phyloP scores from a whole-genome alignment of 92 coral and sea anemone species.

The Chrysogorgia sp. region DNA sequence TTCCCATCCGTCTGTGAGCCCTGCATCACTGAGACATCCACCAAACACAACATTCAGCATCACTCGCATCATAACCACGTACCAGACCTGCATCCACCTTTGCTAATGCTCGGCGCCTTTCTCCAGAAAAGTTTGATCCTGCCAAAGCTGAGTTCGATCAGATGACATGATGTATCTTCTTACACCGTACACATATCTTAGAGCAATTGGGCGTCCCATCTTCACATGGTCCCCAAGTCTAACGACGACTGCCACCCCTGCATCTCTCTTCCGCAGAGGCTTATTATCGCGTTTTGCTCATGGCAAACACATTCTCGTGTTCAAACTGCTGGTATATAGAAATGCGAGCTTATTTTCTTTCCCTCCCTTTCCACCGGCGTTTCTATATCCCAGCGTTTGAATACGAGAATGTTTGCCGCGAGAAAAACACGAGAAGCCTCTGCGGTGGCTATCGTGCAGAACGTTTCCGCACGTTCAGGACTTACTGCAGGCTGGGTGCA shows the following conservation, averaged over 20 bases:
- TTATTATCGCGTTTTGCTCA: background rate
- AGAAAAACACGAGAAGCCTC: too few species aligned
- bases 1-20: background rate
- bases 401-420: too few species aligned
- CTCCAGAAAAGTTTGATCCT: slow-evolving; percentile 1
- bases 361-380: too few species aligned
- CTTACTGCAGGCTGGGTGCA: too few species aligned
- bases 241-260: background rate
- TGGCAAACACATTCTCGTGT: too few species aligned
- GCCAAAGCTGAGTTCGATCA: slow-evolving; percentile 6
- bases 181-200: background rate
- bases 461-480: too few species aligned
- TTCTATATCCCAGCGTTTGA: too few species aligned
- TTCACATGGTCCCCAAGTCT: background rate
- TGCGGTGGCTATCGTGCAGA: too few species aligned
- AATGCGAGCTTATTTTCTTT: too few species aligned
- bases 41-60: background rate
- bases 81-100: background rate
- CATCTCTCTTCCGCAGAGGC: too few species aligned
- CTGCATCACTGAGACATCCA: background rate
- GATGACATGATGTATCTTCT: background rate
- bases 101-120: slow-evolving; percentile 1
- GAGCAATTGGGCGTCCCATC: background rate
- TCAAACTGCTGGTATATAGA: too few species aligned
- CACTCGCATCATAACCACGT: background rate